Conservation (phyloP, 2,113 vertebrate genomes). For the Coryphaenoides rupestris region DNA sequence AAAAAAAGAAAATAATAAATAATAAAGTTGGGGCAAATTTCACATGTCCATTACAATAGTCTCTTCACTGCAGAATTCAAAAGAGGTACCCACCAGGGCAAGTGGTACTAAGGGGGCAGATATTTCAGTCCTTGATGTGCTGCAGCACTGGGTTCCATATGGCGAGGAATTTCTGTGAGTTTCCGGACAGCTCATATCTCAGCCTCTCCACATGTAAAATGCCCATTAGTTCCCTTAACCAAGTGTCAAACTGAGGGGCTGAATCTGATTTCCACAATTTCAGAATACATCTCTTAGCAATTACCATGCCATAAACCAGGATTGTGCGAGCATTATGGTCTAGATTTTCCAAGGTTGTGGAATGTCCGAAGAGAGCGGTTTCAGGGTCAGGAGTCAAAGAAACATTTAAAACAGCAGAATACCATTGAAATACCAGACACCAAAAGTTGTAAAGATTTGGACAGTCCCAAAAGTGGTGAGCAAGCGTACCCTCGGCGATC, state of each 20-base stretch:
- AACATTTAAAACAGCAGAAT: background rate
- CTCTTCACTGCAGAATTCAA: too few relatives aligned
- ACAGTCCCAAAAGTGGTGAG: background rate
- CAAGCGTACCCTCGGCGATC: background rate
- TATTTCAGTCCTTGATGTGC: background rate
- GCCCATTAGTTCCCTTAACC: too few relatives aligned
- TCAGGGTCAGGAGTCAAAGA: background rate
- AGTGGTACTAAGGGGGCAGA: too few relatives aligned
- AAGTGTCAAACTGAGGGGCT: background rate
- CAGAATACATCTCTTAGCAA: constrained; percentile 1
- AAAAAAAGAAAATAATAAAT: too few relatives aligned
- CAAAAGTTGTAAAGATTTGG: background rate
- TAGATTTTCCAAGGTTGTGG: background rate
- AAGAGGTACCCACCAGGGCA: too few relatives aligned
- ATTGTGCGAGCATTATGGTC: background rate
- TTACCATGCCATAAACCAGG: background rate
- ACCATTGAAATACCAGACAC: background rate
- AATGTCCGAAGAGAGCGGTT: background rate
- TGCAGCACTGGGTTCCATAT: constrained; percentile 1
- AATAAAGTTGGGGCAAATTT: too few relatives aligned
- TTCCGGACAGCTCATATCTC: too few relatives aligned
- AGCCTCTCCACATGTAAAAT: too few relatives aligned
- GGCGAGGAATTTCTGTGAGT: background rate
- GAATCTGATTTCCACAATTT: constrained; percentile 5
- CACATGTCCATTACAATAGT: too few relatives aligned